Base-by-base conservation (phyloP, 2,888 invertebrate genomes). In the Tortrix viridana region DNA sequence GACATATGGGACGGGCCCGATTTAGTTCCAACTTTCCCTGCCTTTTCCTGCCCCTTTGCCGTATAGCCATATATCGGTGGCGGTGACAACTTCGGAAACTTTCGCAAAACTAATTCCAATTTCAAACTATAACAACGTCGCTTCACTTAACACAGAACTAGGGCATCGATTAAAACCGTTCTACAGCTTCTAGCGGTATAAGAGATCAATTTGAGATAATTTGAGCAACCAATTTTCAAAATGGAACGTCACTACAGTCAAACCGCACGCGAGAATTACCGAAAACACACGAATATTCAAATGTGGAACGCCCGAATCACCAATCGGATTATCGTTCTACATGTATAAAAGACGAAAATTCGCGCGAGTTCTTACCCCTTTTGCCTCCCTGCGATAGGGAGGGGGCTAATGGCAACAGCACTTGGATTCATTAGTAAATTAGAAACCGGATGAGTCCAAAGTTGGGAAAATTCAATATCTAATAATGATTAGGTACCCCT, bases 381-480 rank as follows among this genome's bases (percentile, higher is more conserved):
- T 78, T 71, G 69, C 71, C 77, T 79, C 72, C 73, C 77, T 76
- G 73, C 74, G 75, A 72, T 63, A 61, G 65, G 60, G 66, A 60
- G 71, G 67, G 69, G 63, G 82, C 84, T 89, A 89, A 90, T 90
- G 88, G 90, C 86, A 85, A 82, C 85, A 86, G 84, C 88, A 89
- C 90, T 88, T 89, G 89, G 92, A 89, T 92, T 92, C 92, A 92
- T 92, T 92, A 92, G 92, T 89, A 92, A 92, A 92, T 92, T 92
- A 92, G 91, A 92, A 89, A 88, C 86, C 88, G 90, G 92, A 92
- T 90, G 92, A 92, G 91, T 89, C 89, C 90, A 89, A 92, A 92
- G 91, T 92, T 92, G 85, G 81, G 91, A 92, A 92, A 92, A 92
- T 92, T 91, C 92, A 89, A 92, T 92, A 92, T 92, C 89, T 91